A percentile compares a stretch with the other conserved stretches of the same genome.
Evolutionary conservation across 2,888 invertebrate genomes (phyloP).

Genomic region (Clusia tigrina): DNA sequence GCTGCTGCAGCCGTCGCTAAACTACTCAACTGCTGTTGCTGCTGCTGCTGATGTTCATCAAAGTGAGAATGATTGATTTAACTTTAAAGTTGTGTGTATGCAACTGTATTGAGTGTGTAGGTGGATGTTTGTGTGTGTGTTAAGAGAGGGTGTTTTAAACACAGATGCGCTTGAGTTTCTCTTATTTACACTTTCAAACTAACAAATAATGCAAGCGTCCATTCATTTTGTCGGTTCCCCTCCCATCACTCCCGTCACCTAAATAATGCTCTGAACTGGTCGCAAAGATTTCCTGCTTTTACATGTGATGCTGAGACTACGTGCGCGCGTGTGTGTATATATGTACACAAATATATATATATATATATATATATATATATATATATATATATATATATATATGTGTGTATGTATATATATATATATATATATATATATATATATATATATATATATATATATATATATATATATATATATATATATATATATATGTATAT

Average conservation of each 20-base stretch:
- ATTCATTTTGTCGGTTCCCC: slow-evolving; percentile 38
- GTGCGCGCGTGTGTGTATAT: too few species aligned
- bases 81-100: slow-evolving; percentile 54
- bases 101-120: slow-evolving; percentile 28
- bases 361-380: too few species aligned
- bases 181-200: slow-evolving; percentile 28
- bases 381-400: too few species aligned
- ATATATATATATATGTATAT: slow-evolving; percentile 13
- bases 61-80: slow-evolving; percentile 63
- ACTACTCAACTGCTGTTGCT: slow-evolving; percentile 37
- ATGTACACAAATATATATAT: too few species aligned
- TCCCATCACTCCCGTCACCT: neutral
- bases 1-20: slow-evolving; percentile 41
- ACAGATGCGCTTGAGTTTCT: slow-evolving; percentile 39
- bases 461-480: slow-evolving; percentile 13
- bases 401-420: too few species aligned
- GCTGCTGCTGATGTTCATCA: slow-evolving; percentile 62
- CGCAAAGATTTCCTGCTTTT: neutral
- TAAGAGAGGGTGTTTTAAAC: slow-evolving; percentile 23
- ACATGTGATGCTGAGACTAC: too few species aligned
- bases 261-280: neutral
- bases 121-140: slow-evolving; percentile 28
- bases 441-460: neutral
- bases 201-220: slow-evolving; percentile 38
- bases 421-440: neutral